Percentiles rank a stretch among this genome's conserved stretches.
Conservation (phyloP, 2,888 invertebrate genomes). For the Carcina quercana region DNA sequence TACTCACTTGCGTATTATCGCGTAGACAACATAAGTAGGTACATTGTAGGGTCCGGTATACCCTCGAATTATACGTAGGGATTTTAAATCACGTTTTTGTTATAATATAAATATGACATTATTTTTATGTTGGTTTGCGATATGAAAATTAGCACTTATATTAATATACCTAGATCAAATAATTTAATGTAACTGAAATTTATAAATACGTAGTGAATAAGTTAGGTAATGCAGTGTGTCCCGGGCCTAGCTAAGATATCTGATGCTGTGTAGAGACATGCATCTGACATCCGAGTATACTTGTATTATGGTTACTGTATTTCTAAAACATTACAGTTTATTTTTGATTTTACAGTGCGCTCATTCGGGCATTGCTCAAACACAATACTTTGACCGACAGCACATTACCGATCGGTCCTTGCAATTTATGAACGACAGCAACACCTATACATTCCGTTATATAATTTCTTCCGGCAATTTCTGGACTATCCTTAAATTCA, state of each 20-base stretch:
- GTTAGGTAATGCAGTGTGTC: too few species aligned
- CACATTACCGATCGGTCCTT: too few species aligned
- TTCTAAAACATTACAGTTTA: too few species aligned
- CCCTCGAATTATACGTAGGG: too few species aligned
- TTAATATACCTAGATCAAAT: constrained; percentile 52
- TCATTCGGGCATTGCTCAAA: not conserved
- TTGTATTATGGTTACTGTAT: not conserved
- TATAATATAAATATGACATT: not conserved
- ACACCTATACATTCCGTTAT: too few species aligned
- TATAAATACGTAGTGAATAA: too few species aligned
- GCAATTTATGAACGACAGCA: too few species aligned
- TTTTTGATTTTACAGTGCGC: not conserved
- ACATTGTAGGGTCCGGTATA: too few species aligned
- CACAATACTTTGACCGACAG: not conserved
- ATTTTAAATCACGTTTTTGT: not conserved
- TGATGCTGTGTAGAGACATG: constrained; percentile 16
- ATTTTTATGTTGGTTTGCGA: not conserved
- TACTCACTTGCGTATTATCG: too few species aligned
- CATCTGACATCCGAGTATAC: not conserved
- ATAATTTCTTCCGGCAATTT: too few species aligned
- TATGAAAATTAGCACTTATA: constrained; percentile 1
- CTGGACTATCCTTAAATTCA: too few species aligned
- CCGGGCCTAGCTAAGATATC: constrained; percentile 26
- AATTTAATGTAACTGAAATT: constrained; percentile 38
- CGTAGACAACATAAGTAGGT: too few species aligned